Base-by-base conservation (phyloP, 2,888 invertebrate genomes). In the Lithophane socia region DNA sequence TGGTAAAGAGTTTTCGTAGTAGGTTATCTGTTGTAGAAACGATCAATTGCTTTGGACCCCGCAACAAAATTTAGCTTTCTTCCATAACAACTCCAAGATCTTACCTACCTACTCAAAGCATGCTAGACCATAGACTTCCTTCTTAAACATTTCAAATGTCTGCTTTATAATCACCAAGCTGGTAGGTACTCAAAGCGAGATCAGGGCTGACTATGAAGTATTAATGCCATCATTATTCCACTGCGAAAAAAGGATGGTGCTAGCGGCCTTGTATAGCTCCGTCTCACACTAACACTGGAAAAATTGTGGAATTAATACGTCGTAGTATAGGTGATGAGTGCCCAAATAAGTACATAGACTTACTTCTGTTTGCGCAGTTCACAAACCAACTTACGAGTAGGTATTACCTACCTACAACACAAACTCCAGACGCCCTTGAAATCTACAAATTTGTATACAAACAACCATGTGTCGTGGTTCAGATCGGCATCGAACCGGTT, bases 401-500 rank as follows among this genome's bases (percentile, higher is more conserved):
- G 18, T 8, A 8, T 8, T 58, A 58, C 7, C 12, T 18, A 37
- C 7, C 9, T 44, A 21, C 29, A 29, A 67, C 21, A 13, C 37
- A 18, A 64, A 80, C 44, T 60, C 79, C 82, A 87, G 79, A 88
- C 85, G 76, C 70, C 86, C 84, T 88, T 87, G 82, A 82, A 85
- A 85, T 75, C 52, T 65, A 63, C 66, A 81, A 73, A 81, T 24
- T 79, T 80, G 79, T 88, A 86, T 84, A 88, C 88, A 86, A 89
- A 88, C 85, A 85, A 87, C 61, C 67, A 69, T 73, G 77, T 37
- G 29, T 67, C 13, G 18, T 77, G 80, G 73, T 74, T 37, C 61
- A 47, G 63, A 78, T 65, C 90, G 84, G 89, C 87, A 86, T 90
- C 74, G 66, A 91, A 91, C 90, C 82, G 86, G 87, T 88, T 76